Evolutionary conservation across 1,140 invertebrate species (phyloP), one percentile per base, ranked within the genome.

Genomic region (Drepana arcuata): DNA sequence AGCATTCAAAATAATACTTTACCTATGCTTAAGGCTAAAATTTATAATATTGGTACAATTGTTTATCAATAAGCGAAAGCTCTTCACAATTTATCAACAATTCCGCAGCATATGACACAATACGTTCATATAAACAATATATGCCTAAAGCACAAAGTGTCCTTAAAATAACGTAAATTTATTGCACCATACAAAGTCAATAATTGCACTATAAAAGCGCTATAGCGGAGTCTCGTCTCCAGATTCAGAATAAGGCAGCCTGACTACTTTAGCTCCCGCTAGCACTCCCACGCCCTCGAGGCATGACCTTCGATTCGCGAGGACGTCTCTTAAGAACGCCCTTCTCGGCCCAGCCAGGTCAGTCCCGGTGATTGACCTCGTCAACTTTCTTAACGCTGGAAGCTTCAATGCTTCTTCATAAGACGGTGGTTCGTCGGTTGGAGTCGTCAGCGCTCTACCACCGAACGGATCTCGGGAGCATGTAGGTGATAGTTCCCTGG

Each of bases 381-480:
- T 86, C 2, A 87, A 56, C 37, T 78, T 81, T 13, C 77, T 75
- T 1, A 88, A 54, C 2, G 84, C 82, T 0, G 86, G 86, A 34
- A 86, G 58, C 47, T 81, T 84, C 1, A 85, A 49, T 0, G 83
- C 78, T 41, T 88, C 83, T 24, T 88, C 86, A 30, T 85, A 85
- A 3, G 72, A 65, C 0, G 80, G 82, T 2, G 74, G 83, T 31
- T 81, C 83, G 41, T 73, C 82, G 5, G 84, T 83, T 16, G 84
- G 78, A 9, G 83, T 86, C 0, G 79, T 81, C 41, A 79, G 79
- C 0, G 84, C 69, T 34, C 85, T 81, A 11, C 87, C 88, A 7
- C 84, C 83, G 45, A 89, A 88, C 0, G 88, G 87, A 79, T 89
- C 88, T 13, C 77, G 71, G 0, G 87, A 87, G 46, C 84, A 88